These are phyloP conservation scores for Cephalopachus bancanus DNA, from an alignment of 2,797 vertebrate species.

Conservation along the genomic window DNA sequence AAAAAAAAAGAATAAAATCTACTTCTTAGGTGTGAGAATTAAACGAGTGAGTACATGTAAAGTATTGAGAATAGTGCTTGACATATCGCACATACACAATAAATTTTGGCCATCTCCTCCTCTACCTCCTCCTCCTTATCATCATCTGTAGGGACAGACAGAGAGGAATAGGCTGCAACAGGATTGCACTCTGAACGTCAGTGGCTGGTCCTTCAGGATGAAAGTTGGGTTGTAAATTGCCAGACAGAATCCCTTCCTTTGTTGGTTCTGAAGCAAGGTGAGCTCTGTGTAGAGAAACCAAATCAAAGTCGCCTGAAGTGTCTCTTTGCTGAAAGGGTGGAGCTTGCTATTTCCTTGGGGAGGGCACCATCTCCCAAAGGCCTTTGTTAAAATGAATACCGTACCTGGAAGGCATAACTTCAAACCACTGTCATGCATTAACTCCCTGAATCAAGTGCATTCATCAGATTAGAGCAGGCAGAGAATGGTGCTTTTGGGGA, in stretches of 20 bases:
- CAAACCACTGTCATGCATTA: conserved; percentile 12
- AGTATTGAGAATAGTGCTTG: not conserved
- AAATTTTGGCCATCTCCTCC: not conserved
- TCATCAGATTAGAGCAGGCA: conserved; percentile 23
- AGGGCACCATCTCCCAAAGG: not conserved
- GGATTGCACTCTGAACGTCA: not conserved
- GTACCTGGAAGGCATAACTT: conserved; percentile 33
- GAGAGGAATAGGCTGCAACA: not conserved
- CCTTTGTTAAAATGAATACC: not conserved
- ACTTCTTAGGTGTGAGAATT: not conserved
- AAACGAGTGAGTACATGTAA: not conserved
- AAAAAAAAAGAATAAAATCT: conserved; percentile 42
- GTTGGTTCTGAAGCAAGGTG: conserved; percentile 34
- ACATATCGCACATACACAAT: not conserved
- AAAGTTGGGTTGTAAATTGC: conserved; percentile 19
- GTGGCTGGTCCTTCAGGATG: not conserved
- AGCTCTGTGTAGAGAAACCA: conserved; percentile 34
- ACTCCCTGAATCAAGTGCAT: not conserved
- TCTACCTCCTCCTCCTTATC: not conserved
- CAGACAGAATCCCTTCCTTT: not conserved
- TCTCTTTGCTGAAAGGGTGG: not conserved
- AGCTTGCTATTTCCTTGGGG: conserved; percentile 33
- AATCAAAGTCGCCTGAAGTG: conserved; percentile 9
- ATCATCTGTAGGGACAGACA: not conserved
- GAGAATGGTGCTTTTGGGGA: conserved; percentile 2